Conservation (phyloP, 1,140 invertebrate species). For the Drosophila quadrilineata region DNA sequence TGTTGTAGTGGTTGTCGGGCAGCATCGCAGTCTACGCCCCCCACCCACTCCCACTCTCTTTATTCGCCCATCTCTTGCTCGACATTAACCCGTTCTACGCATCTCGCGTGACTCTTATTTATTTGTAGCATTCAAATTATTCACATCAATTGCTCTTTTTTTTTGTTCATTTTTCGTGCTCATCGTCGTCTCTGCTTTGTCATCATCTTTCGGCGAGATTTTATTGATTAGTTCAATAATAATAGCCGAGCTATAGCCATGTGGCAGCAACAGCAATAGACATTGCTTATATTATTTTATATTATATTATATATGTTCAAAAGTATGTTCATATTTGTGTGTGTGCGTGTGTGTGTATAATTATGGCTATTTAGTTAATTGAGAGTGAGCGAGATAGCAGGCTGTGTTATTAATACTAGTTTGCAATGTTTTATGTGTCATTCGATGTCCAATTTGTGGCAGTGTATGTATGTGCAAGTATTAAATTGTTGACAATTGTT, state of each 20-base stretch:
- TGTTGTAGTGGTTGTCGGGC: conserved; percentile 20
- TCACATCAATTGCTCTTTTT: conserved; percentile 23
- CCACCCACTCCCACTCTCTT: conserved; percentile 1
- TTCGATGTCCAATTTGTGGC: conserved; percentile 57
- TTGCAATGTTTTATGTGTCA: conserved; percentile 36
- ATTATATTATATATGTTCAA: too few relatives aligned
- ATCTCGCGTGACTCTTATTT: conserved; percentile 50
- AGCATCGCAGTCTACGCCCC: conserved; percentile 19
- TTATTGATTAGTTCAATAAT: conserved; percentile 66
- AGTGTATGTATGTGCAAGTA: conserved; percentile 47
- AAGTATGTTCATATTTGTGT: not conserved
- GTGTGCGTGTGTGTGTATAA: conserved; percentile 34
- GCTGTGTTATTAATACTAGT: conserved; percentile 48
- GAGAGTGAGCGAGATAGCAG: conserved; percentile 53
- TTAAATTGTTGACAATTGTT: conserved; percentile 78
- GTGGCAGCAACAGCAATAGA: not conserved
- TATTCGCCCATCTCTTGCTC: not conserved
- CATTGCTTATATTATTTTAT: too few relatives aligned
- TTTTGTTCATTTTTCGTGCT: not conserved
- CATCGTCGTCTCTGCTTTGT: conserved; percentile 15
- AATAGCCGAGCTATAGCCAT: conserved; percentile 8
- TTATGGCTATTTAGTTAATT: conserved; percentile 72
- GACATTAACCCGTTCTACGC: conserved; percentile 14
- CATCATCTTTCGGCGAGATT: conserved; percentile 53
- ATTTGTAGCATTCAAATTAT: conserved; percentile 39